Evolutionary conservation across 2,888 invertebrate species (phyloP).

Genomic region (Pseudoips prasinana): DNA sequence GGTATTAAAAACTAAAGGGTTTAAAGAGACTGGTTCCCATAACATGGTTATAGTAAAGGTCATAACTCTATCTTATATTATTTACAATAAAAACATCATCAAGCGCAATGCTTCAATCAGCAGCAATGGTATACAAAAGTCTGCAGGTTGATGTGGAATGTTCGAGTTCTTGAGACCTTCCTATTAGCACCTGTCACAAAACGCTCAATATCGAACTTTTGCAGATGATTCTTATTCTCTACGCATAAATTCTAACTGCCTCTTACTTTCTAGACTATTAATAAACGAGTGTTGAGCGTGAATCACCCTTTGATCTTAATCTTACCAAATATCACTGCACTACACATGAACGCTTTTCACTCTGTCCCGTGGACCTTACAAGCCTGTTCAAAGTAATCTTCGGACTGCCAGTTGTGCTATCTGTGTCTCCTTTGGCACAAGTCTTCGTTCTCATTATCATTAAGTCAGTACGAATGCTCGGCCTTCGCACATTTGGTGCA

Average conservation of each 20-base stretch:
- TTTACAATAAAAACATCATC: conserved; percentile 1
- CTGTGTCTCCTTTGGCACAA: conserved; percentile 86
- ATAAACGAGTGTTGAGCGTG: not conserved
- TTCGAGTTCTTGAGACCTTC: conserved; percentile 5
- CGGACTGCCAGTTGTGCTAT: conserved; percentile 80
- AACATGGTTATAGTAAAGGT: conserved; percentile 1
- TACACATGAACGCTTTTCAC: conserved; percentile 70
- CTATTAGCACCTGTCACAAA: conserved; percentile 20
- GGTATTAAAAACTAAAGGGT: not conserved
- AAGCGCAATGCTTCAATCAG: conserved; percentile 6
- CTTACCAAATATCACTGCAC: conserved; percentile 69
- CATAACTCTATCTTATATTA: too few relatives aligned
- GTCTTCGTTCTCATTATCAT: conserved; percentile 94
- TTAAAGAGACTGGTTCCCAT: too few relatives aligned
- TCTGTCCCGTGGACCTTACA: conserved; percentile 67
- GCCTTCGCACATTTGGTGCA: conserved; percentile 92
- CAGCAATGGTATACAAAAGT: conserved; percentile 1
- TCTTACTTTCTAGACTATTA: too few relatives aligned
- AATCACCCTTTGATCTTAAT: conserved; percentile 6
- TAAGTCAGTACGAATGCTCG: conserved; percentile 93
- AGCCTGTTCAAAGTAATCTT: conserved; percentile 75
- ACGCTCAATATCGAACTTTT: not conserved
- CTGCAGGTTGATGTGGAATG: conserved; percentile 8
- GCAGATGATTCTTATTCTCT: too few relatives aligned
- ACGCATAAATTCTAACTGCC: too few relatives aligned